These are phyloP conservation scores for Anastrepha obliqua DNA, from an alignment of 1,140 invertebrate species.

Conservation along the genomic window DNA sequence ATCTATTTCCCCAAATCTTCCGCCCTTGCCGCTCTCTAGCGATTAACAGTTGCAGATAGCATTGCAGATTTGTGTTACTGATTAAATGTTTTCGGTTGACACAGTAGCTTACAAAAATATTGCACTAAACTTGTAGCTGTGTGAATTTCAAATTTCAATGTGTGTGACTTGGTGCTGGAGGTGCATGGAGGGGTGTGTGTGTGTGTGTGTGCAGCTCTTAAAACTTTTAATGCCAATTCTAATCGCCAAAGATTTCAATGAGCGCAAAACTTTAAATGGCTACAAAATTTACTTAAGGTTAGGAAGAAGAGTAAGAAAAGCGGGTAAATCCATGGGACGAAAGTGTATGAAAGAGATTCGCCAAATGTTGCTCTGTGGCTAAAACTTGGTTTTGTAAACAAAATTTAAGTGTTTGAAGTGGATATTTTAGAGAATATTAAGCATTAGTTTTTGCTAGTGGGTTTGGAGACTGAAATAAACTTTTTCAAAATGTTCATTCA, in stretches of 20 bases:
- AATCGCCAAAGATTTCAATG: conserved; percentile 50
- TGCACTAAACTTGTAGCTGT: background rate
- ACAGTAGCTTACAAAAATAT: conserved; percentile 44
- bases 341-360: conserved; percentile 26
- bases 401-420: no score
- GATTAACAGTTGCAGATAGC: conserved; percentile 43
- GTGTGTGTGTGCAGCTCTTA: background rate
- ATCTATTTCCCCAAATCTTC: background rate
- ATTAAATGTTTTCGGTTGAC: conserved; percentile 51
- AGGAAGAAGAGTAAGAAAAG: background rate
- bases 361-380: no score
- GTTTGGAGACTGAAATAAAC: no score
- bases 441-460: no score
- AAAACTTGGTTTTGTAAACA: background rate
- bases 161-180: background rate
- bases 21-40: background rate
- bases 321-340: background rate
- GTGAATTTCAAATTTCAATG: background rate
- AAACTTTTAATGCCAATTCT: conserved; percentile 50
- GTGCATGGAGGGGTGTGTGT: background rate
- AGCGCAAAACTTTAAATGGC: conserved; percentile 27
- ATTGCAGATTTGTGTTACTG: conserved; percentile 50
- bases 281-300: conserved; percentile 44
- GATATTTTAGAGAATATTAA: no score
- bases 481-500: no score